A percentile compares a stretch with the other conserved stretches of the same genome.
Evolutionary conservation across 2,888 invertebrate genomes (phyloP).

Genomic region (Byasa hedistus): DNA sequence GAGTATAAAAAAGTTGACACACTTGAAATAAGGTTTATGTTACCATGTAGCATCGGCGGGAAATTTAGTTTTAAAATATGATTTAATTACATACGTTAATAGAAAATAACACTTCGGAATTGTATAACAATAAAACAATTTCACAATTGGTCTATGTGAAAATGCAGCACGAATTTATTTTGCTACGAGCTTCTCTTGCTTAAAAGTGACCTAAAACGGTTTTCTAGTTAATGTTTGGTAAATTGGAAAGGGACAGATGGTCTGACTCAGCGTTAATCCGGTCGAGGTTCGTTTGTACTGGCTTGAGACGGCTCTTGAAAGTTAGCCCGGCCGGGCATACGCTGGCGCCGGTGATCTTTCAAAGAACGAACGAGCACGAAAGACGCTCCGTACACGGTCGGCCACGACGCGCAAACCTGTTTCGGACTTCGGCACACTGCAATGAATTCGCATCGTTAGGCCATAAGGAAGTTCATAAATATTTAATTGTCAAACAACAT

Average conservation of each 20-base stretch:
- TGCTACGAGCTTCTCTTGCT: neutral
- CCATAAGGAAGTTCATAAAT: constrained; percentile 20
- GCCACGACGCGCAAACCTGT: constrained; percentile 23
- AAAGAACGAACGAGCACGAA: constrained; percentile 5
- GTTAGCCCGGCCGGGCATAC: constrained; percentile 8
- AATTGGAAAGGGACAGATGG: constrained; percentile 28
- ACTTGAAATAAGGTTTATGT: too few relatives aligned
- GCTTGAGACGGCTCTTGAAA: constrained; percentile 16
- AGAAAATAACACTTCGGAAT: too few relatives aligned
- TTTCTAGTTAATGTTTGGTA: constrained; percentile 12
- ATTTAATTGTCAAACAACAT: constrained; percentile 16
- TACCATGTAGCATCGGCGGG: too few relatives aligned
- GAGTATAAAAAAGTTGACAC: too few relatives aligned
- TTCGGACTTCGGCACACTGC: constrained; percentile 19
- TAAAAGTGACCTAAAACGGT: constrained; percentile 11
- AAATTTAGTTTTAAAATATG: too few relatives aligned
- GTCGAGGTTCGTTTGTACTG: constrained; percentile 16
- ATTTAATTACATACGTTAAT: too few relatives aligned
- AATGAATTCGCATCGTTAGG: constrained; percentile 10
- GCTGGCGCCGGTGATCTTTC: constrained; percentile 21
- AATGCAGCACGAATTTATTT: neutral
- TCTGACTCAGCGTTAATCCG: constrained; percentile 29
- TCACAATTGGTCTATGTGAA: too few relatives aligned
- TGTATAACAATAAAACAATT: too few relatives aligned
- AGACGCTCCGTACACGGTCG: constrained; percentile 20